These are phyloP conservation scores for Temnothorax curvispinosus DNA, from an alignment of 1,140 invertebrate species.

Conservation along the genomic window DNA sequence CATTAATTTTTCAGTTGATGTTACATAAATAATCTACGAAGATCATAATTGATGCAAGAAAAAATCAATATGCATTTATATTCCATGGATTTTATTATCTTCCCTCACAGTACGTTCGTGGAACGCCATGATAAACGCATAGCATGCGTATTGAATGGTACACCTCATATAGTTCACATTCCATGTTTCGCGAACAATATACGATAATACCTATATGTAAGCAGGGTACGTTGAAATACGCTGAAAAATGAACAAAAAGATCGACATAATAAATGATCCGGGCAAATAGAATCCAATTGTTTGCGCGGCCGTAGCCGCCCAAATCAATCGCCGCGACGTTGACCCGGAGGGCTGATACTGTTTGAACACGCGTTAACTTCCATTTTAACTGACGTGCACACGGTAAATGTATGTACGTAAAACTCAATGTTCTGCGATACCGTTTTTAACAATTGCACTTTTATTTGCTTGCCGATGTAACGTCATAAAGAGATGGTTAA, in stretches of 20 bases:
- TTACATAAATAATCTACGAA: neutral
- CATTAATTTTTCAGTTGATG: neutral
- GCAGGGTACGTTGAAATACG: neutral
- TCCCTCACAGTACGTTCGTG: neutral
- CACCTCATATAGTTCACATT: neutral
- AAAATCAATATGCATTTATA: neutral
- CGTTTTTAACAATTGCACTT: neutral
- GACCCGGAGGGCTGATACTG: slow-evolving; percentile 13
- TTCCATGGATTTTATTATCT: neutral
- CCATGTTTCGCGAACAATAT: slow-evolving; percentile 7
- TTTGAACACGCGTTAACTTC: slow-evolving; percentile 34
- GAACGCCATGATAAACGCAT: neutral
- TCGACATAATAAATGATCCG: slow-evolving; percentile 45
- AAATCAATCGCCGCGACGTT: slow-evolving; percentile 46
- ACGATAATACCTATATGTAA: slow-evolving; percentile 1
- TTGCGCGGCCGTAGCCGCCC: neutral
- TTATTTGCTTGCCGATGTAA: neutral
- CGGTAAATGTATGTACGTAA: neutral
- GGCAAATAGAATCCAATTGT: slow-evolving; percentile 34
- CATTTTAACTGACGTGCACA: slow-evolving; percentile 16
- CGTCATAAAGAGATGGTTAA: neutral
- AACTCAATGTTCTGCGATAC: neutral
- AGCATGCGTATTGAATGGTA: neutral
- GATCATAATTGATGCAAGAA: neutral
- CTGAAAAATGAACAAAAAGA: slow-evolving; percentile 42